Percentiles rank a stretch among this genome's conserved stretches.
These are phyloP conservation scores for Sorex araneus DNA, from an alignment of 2,113 vertebrate species.

Conservation along the genomic window DNA sequence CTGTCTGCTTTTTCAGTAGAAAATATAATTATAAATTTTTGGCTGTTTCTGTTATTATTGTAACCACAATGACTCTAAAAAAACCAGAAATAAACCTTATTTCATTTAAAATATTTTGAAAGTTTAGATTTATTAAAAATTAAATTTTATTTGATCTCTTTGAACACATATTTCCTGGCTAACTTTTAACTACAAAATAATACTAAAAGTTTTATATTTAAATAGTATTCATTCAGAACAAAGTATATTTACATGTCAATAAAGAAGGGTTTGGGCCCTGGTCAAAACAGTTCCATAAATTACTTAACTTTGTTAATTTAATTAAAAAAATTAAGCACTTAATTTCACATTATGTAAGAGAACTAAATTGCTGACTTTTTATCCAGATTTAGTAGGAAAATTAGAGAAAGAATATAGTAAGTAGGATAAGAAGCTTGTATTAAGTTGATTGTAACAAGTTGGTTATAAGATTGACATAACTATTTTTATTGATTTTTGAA, in stretches of 20 bases:
- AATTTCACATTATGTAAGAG: not conserved
- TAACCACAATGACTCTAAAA: not conserved
- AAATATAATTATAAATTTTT: slow-evolving; percentile 7
- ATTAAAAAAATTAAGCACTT: not conserved
- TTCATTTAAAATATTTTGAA: slow-evolving; percentile 50
- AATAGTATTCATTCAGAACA: slow-evolving; percentile 18
- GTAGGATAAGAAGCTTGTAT: not conserved
- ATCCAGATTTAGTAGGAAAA: not conserved
- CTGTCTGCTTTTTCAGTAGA: slow-evolving; percentile 16
- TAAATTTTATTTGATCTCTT: slow-evolving; percentile 21
- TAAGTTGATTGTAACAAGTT: not conserved
- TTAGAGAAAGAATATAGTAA: not conserved
- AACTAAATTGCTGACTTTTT: slow-evolving; percentile 34
- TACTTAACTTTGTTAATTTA: not conserved
- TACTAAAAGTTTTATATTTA: not conserved
- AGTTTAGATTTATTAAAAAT: slow-evolving; percentile 53
- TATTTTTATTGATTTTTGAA: slow-evolving; percentile 12
- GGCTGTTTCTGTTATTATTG: not conserved
- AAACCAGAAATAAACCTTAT: not conserved
- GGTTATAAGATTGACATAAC: not conserved
- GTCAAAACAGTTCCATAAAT: not conserved
- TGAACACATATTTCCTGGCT: not conserved
- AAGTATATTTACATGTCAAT: not conserved
- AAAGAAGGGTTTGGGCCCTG: not conserved
- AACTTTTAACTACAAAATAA: not conserved